Conservation (phyloP, 2,797 vertebrate species). For the Spizella passerina region DNA sequence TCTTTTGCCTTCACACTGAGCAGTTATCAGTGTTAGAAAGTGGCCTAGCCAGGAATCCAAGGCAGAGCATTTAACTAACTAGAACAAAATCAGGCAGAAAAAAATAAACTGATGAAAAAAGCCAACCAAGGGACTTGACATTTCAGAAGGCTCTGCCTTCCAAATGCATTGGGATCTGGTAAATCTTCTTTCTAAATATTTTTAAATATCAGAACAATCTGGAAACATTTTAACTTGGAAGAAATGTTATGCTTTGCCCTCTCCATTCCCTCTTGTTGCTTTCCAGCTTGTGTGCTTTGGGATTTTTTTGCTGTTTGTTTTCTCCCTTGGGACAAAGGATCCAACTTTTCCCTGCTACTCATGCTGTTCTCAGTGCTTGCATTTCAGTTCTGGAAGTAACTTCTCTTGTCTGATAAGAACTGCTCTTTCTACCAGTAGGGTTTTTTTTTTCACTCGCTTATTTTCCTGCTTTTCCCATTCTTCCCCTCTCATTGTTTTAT, state of each 20-base stretch:
- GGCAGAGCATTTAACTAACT: background rate
- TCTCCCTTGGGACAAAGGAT: background rate
- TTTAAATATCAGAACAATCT: conserved; percentile 32
- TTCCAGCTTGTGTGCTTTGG: background rate
- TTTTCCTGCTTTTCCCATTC: background rate
- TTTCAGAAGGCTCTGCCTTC: background rate
- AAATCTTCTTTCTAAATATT: background rate
- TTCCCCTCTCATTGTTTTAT: background rate
- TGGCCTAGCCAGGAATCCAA: background rate
- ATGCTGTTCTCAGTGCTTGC: background rate
- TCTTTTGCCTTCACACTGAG: background rate
- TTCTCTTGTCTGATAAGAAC: background rate
- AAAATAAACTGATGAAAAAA: background rate
- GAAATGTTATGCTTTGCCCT: background rate
- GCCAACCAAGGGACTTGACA: background rate
- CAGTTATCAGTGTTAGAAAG: background rate
- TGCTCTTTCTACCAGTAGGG: background rate
- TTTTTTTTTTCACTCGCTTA: background rate
- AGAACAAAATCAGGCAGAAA: background rate
- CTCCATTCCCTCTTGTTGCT: background rate
- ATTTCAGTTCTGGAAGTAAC: background rate
- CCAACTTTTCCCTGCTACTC: background rate
- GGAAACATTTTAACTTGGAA: conserved; percentile 45
- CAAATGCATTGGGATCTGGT: background rate
- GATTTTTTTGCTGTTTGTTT: background rate